These are phyloP conservation scores for Phytoseiulus persimilis DNA, from an alignment of 2,888 invertebrate species.

Conservation along the genomic window DNA sequence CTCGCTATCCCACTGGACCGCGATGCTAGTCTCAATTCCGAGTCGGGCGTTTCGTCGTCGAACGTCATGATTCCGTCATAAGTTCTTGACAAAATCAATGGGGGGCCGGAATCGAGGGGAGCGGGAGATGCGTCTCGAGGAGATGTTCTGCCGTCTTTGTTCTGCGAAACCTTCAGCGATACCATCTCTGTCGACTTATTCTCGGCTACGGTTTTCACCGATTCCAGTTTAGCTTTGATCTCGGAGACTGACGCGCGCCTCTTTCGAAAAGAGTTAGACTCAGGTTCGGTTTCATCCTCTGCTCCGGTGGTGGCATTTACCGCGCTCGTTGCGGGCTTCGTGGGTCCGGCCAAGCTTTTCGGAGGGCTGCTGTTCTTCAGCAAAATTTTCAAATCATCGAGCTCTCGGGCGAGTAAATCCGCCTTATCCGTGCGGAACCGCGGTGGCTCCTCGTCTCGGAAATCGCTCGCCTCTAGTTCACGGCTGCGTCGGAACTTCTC, in stretches of 20 bases:
- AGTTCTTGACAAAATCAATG: background rate
- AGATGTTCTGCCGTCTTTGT: background rate
- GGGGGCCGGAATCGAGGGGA: background rate
- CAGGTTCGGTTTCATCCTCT: background rate
- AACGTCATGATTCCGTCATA: background rate
- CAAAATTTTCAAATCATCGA: conserved; percentile 14
- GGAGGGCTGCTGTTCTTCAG: background rate
- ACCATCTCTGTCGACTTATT: background rate
- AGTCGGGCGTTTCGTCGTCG: conserved; percentile 10
- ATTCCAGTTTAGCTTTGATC: background rate
- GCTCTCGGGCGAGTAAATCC: background rate
- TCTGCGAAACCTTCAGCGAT: background rate
- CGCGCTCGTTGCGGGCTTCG: background rate
- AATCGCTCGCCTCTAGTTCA: background rate
- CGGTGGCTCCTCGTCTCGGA: background rate
- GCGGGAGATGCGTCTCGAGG: background rate
- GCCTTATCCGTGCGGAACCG: conserved; percentile 12
- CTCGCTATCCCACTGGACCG: conserved; percentile 16
- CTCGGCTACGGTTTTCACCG: background rate
- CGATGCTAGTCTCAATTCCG: background rate
- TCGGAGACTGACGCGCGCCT: background rate
- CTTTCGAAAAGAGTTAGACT: background rate
- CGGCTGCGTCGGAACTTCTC: background rate
- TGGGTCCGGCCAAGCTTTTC: background rate
- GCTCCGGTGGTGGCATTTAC: background rate